A percentile compares a stretch with the other conserved stretches of the same genome.
phyloP scores from a whole-genome alignment of 1,140 invertebrate species.

The Apis cerana region DNA sequence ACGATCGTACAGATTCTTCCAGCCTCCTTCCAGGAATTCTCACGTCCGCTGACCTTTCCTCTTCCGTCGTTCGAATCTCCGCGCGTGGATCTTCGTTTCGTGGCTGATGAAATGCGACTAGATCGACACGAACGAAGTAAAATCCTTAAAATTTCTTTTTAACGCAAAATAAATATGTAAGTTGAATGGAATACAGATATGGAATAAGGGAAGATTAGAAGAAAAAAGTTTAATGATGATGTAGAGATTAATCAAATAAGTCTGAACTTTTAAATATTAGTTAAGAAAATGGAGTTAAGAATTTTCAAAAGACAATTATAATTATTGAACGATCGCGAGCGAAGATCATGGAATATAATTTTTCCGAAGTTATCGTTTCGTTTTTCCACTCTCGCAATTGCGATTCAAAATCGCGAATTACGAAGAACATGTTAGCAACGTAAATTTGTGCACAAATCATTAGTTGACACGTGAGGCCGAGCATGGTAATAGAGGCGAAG shows the following conservation, averaged over 20 bases:
- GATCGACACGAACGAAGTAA: not conserved
- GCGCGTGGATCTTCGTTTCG: not conserved
- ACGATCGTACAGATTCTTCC: not conserved
- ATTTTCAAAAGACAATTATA: too few relatives aligned
- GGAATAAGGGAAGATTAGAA: too few relatives aligned
- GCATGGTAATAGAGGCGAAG: constrained; percentile 37
- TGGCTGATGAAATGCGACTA: not conserved
- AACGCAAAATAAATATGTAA: not conserved
- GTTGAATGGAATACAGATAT: too few relatives aligned
- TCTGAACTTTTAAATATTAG: too few relatives aligned
- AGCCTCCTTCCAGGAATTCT: not conserved
- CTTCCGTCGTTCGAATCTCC: constrained; percentile 13
- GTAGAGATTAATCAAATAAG: too few relatives aligned
- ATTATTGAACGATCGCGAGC: not conserved
- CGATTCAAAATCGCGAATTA: not conserved
- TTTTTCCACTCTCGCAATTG: not conserved
- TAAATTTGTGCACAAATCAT: constrained; percentile 47
- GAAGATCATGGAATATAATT: not conserved
- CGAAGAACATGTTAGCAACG: constrained; percentile 2
- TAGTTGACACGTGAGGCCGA: constrained; percentile 40
- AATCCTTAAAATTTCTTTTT: not conserved
- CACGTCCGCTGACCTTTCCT: not conserved
- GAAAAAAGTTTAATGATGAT: too few relatives aligned
- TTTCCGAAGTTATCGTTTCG: too few relatives aligned
- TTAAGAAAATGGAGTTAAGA: too few relatives aligned